Conservation (phyloP, 2,113 vertebrate genomes). For the Abramis brama region DNA sequence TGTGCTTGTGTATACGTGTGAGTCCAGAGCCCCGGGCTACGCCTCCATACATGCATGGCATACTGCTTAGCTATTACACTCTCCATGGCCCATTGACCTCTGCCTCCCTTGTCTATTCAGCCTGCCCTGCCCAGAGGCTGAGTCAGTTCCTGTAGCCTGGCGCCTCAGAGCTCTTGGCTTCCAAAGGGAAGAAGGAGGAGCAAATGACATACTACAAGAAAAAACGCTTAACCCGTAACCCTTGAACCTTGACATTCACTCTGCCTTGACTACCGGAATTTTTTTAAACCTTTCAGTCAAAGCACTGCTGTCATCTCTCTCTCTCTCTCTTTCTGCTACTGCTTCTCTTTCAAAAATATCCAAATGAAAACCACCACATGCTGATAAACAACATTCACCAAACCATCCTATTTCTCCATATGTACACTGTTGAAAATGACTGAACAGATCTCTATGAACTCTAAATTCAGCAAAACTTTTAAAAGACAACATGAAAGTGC, state of each 20-base stretch:
- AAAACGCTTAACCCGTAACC: constrained; percentile 68
- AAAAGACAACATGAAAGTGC: neutral
- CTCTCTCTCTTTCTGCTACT: neutral
- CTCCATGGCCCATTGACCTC: constrained; percentile 66
- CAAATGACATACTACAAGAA: constrained; percentile 47
- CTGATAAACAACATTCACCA: neutral
- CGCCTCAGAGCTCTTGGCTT: constrained; percentile 22
- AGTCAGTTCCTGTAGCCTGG: constrained; percentile 40
- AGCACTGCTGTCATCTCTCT: neutral
- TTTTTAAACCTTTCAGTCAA: constrained; percentile 60
- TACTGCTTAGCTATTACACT: constrained; percentile 72
- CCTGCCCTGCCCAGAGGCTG: constrained; percentile 58
- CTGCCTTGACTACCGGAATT: neutral
- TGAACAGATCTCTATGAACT: neutral
- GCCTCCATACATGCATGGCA: constrained; percentile 55
- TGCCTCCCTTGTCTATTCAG: constrained; percentile 44
- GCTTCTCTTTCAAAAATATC: neutral
- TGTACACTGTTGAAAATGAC: neutral
- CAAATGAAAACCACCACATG: neutral
- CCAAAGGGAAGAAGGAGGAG: constrained; percentile 18
- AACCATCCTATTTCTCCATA: neutral
- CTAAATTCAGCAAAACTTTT: neutral
- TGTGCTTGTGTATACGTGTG: constrained; percentile 63
- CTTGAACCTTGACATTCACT: constrained; percentile 69
- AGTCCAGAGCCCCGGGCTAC: constrained; percentile 61